Evolutionary conservation across 1,140 invertebrate genomes (phyloP), one percentile per base, ranked within the genome.

Genomic region (Heliconius hewitsoni): DNA sequence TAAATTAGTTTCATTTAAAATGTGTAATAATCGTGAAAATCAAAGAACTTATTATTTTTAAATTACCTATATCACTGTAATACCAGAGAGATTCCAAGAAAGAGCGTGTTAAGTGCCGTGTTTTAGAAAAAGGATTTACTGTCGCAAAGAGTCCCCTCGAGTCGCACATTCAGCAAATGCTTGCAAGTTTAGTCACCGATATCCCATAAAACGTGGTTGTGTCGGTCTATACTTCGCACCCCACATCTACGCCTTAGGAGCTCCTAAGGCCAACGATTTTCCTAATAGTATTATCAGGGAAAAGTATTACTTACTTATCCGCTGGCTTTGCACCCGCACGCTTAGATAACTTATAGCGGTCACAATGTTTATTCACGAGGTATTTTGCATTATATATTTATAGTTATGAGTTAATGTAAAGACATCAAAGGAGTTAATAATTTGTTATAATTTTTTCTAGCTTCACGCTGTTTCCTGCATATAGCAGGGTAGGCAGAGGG

Each of bases 271-370:
- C n/a, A 19, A 76, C 74, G 74, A 71, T 76, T 76, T 76, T 71
- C 57, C 74, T 76, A 76, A 71, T 76, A 76, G 66, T 50, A 71
- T 76, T 76, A 71, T 76, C 60, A 18, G 37, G 60, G 19, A 76
- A 66, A 70, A 70, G 74, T 70, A 76, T 76, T 60, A 70, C 39
- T 76, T 50, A 71, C 57, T 50, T 76, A 70, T 76, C 74, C 30
- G 6, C 3, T 50, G 60, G 60, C 57, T 46, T 50, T 8, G 27
- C 74, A 70, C 39, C 74, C 34, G 1, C 27, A 4, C 9, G 60
- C 27, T 30, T 1, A 4, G 27, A 30, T 66, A 66, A 27, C 19
- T 23, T 66, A 66, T 66, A 30, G 57, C 27, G 60, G 60, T 30
- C 60, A 11, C 55, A 60, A 11, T 11, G n/a, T 23, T 60, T 60